Conservation (phyloP, 2,113 vertebrate species). For the Perccottus glenii region DNA sequence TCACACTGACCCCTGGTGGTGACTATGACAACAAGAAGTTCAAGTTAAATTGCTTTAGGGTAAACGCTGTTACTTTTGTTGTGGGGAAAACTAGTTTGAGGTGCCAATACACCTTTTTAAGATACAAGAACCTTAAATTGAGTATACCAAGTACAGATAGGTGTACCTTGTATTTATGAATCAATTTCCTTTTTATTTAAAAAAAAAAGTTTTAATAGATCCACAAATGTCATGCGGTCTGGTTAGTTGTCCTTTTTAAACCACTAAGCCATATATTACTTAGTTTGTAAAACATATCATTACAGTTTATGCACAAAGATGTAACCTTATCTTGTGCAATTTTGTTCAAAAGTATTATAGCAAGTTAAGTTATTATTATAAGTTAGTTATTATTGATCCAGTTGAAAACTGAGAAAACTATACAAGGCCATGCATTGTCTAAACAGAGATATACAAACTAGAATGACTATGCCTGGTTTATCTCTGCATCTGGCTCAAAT, state of each 20-base stretch:
- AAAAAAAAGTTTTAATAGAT: constrained; percentile 9
- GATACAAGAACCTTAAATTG: no score
- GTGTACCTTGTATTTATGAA: no score
- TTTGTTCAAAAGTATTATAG: constrained; percentile 55
- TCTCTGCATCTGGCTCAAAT: constrained; percentile 61
- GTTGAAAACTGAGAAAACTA: constrained; percentile 32
- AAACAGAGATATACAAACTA: constrained; percentile 14
- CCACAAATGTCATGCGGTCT: constrained; percentile 3
- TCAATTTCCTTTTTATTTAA: not conserved
- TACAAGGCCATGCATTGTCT: constrained; percentile 22
- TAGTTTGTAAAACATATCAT: constrained; percentile 32
- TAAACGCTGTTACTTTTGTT: constrained; percentile 22
- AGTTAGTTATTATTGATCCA: constrained; percentile 43
- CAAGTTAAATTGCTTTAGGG: constrained; percentile 21
- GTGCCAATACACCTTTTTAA: no score
- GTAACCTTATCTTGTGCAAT: constrained; percentile 42
- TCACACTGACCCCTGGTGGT: constrained; percentile 69
- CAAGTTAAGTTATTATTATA: constrained; percentile 37
- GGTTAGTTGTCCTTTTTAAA: constrained; percentile 11
- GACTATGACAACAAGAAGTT: not conserved
- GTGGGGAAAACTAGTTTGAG: no score
- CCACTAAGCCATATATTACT: constrained; percentile 25
- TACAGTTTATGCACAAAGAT: constrained; percentile 29
- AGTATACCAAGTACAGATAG: no score
- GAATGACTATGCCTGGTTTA: constrained; percentile 35